Evolutionary conservation across 1,140 invertebrate genomes (phyloP), one percentile per base, ranked within the genome.

Genomic region (Drosophila lacteicornis): DNA sequence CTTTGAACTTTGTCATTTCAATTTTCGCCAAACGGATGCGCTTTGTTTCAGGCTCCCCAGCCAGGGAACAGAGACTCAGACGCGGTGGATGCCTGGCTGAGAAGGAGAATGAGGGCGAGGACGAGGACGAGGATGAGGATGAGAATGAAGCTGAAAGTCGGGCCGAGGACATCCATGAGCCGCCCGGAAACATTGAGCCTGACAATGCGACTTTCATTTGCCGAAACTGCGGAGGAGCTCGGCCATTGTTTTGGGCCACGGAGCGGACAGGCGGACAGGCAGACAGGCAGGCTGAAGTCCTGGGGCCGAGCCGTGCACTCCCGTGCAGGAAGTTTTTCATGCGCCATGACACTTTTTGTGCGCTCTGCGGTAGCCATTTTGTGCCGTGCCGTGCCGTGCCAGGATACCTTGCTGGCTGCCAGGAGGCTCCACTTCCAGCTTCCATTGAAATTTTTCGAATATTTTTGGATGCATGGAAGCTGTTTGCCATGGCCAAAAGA

Each of bases 1-100:
- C 90, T 91, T 87, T 91, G 90, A 91, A 91, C 90, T 90, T 91
- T 91, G 90, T 87, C 90, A 91, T 91, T 91, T 91, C 91, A 91
- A 91, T 91, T 91, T 91, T 90, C 82, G 80, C 90, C 83, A 91
- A 73, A 91, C 90, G 90, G 90, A 91, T 91, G 69, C 88, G 84
- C 88, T 85, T 91, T 91, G 88, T 91, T 91, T 91, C 85, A 84
- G 60, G 40, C 61, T 63, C 42, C 22, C 67, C 45, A 86, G 30
- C 19, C 43, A 9, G 22, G 50, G 46, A 47, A 43, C 27, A 27
- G 25, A 42, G 63, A 59, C 55, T 60, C 19, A 76, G 73, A 67
- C 51, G 38, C 17, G 63, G 60, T 33, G 50, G 30, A 56, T 68
- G 51, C 38, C 42, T 60, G 58, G 50, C 25, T 56, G 59, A 51